Base-by-base conservation (phyloP, 2,888 invertebrate species). In the Sicus ferrugineus region DNA sequence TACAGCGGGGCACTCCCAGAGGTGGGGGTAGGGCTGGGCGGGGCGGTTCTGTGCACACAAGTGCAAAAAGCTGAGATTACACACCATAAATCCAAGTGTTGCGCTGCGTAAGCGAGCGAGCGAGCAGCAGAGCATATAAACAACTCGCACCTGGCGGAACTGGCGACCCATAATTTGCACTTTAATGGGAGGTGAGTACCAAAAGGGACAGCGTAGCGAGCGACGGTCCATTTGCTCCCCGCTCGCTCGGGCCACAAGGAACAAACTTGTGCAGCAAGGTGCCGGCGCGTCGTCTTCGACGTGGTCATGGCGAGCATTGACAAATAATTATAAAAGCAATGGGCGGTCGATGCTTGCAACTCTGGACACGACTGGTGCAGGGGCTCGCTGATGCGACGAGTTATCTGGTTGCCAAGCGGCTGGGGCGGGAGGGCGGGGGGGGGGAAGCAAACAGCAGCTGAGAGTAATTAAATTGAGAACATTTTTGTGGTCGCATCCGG, bases 121-220 rank as follows among this genome's bases (percentile, higher is more conserved):
- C 54, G 38, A 48, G 67, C 69, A 71, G 70, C 31, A 59, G 63
- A 62, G 69, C 74, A 72, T 75, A 82, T 79, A 78, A 77, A 73
- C 74, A 67, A 73, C 76, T 73, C 78, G 80, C 81, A 81, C 81
- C 82, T 81, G 81, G 81, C 81, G 82, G 81, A 81, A 81, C 81
- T 81, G 77, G 76, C 79, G 77, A 80, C 75, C 78, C 81, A 80
- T 81, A 81, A 81, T 81, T 81, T 82, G 81, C 80, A 81, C 80
- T 81, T 80, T 80, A 82, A 81, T 80, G 80, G 80, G 80, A 78
- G 73, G 70, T 70, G 71, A n/a, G 46, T 23, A 66, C 38, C 38
- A 50, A 48, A 6, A 62, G 62, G 56, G 62, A 59, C 63, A 52
- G 23, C 38, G 42, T 46, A 26, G 58, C 59, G 58, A 50, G 30